A percentile compares a stretch with the other conserved stretches of the same genome.
Conservation (phyloP, 2,797 vertebrate species). For the Hoplostethus atlanticus region DNA sequence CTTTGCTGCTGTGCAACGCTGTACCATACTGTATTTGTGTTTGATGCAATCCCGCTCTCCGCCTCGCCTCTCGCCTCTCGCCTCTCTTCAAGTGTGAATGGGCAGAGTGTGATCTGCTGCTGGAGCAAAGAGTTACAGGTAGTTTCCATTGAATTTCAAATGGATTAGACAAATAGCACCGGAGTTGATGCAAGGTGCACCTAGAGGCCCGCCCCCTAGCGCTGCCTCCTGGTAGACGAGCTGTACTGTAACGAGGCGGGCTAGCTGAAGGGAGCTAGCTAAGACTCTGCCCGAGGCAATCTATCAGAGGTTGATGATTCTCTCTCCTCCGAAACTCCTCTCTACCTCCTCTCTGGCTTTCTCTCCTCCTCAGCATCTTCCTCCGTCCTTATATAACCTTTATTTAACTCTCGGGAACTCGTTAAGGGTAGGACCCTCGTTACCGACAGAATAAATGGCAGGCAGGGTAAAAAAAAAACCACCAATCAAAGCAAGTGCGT, state of each 20-base stretch:
- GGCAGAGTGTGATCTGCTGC: background rate
- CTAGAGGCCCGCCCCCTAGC: constrained; percentile 47
- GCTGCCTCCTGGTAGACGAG: constrained; percentile 36
- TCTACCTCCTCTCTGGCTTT: background rate
- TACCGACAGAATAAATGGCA: constrained; percentile 13
- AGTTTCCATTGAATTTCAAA: constrained; percentile 11
- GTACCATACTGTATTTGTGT: no score
- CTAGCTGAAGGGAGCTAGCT: constrained; percentile 13
- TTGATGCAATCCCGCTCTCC: background rate
- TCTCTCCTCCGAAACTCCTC: constrained; percentile 27
- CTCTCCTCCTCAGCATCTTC: background rate
- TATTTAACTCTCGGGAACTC: background rate
- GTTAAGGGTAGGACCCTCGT: background rate
- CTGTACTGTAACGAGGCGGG: constrained; percentile 36
- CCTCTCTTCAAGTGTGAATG: constrained; percentile 12
- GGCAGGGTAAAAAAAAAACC: background rate
- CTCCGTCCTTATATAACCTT: constrained; percentile 2
- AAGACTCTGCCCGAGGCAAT: constrained; percentile 43
- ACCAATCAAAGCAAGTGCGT: constrained; percentile 8
- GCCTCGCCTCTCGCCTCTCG: background rate
- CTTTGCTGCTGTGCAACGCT: no score
- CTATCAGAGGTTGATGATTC: constrained; percentile 38
- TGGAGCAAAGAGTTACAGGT: background rate
- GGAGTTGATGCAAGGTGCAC: rapidly evolving
- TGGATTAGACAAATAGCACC: background rate